A percentile compares a stretch with the other conserved stretches of the same genome.
These are phyloP conservation scores for Lycodopsis pacificus DNA, from an alignment of 2,797 vertebrate species.

Conservation along the genomic window DNA sequence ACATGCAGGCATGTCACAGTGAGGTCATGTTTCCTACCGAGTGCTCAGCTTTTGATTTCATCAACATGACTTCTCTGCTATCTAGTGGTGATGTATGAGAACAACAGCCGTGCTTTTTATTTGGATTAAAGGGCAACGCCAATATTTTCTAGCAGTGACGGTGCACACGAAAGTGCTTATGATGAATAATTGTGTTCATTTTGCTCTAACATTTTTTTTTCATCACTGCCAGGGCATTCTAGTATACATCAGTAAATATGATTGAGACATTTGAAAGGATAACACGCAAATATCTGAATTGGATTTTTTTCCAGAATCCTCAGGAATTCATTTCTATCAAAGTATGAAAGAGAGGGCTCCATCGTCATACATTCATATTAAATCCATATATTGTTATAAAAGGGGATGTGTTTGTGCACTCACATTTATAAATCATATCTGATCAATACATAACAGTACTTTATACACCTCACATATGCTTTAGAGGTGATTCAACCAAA, in stretches of 20 bases:
- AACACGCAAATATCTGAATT: neutral
- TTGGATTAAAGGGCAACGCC: neutral
- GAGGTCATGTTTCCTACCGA: neutral
- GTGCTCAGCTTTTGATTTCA: neutral
- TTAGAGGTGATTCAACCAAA: neutral
- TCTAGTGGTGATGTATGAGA: conserved; percentile 55
- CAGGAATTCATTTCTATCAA: neutral
- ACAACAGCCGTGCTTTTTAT: neutral
- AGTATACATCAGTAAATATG: neutral
- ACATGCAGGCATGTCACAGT: neutral
- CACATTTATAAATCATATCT: neutral
- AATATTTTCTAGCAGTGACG: neutral
- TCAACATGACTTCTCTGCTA: conserved; percentile 54
- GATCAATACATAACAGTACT: neutral
- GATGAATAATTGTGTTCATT: neutral
- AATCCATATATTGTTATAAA: neutral
- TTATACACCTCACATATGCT: neutral
- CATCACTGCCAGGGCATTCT: neutral
- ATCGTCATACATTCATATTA: neutral
- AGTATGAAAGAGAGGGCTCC: neutral
- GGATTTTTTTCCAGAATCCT: neutral
- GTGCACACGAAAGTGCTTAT: neutral
- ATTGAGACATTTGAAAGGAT: neutral
- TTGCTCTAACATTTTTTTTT: neutral
- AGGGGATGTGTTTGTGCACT: neutral